Conservation (phyloP, 2,113 vertebrate species). For the Nibea coibor region DNA sequence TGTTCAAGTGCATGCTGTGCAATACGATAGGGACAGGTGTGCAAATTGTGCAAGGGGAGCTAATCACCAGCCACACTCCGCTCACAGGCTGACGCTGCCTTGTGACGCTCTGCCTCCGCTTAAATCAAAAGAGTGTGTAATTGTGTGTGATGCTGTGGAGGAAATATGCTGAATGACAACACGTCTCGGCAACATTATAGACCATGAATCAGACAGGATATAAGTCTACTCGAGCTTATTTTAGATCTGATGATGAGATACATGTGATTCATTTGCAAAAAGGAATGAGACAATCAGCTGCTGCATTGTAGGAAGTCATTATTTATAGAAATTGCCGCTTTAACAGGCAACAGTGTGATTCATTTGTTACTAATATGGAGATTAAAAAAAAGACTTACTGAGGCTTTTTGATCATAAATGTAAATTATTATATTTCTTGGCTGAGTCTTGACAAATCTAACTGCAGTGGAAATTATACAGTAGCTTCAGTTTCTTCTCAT, state of each 20-base stretch:
- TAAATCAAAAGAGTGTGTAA: conserved; percentile 38
- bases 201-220: conserved; percentile 21
- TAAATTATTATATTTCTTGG: neutral
- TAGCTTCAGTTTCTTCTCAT: conserved; percentile 31
- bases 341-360: neutral
- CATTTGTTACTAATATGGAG: neutral
- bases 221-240: conserved; percentile 5
- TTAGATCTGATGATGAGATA: conserved; percentile 7
- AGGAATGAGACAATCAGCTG: conserved; percentile 22
- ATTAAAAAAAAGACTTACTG: neutral
- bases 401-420: neutral
- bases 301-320: neutral
- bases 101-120: conserved; percentile 17
- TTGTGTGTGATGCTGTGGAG: conserved; percentile 31
- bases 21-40: conserved; percentile 49
- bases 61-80: conserved; percentile 52
- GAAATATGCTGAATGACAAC: conserved; percentile 43
- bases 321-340: neutral
- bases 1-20: conserved; percentile 25
- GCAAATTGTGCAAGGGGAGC: conserved; percentile 20
- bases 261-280: conserved; percentile 21
- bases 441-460: neutral
- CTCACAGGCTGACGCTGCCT: conserved; percentile 36
- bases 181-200: conserved; percentile 26
- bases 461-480: conserved; percentile 24